Percentiles rank a stretch among this genome's conserved stretches.
Conservation (phyloP, 2,113 vertebrate species). For the Numenius arquata region DNA sequence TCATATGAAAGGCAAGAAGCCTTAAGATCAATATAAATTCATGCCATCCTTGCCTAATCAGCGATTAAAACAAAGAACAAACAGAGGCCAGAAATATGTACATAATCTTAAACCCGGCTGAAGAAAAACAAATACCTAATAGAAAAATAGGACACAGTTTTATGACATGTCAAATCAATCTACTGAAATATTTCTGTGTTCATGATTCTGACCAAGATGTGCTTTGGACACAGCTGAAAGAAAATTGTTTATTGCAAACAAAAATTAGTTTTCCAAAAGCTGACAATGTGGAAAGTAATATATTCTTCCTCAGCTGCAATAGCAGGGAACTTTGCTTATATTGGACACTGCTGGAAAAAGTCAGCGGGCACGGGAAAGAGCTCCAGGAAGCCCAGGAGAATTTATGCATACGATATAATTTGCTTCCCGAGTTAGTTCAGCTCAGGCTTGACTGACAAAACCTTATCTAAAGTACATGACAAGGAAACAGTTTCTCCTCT, state of each 20-base stretch:
- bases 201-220: slow-evolving; percentile 11
- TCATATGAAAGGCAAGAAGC: background rate
- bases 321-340: slow-evolving; percentile 16
- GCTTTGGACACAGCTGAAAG: slow-evolving; percentile 23
- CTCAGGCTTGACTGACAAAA: slow-evolving; percentile 21
- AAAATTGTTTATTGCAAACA: slow-evolving; percentile 40
- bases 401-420: background rate
- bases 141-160: background rate
- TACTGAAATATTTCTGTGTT: slow-evolving; percentile 27
- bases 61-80: background rate
- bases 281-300: slow-evolving; percentile 9
- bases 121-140: background rate
- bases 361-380: background rate
- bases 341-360: background rate
- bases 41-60: background rate
- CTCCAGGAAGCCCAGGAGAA: background rate
- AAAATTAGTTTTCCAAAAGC: slow-evolving; percentile 25
- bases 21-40: background rate
- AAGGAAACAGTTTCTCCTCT: background rate
- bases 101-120: background rate
- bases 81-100: background rate
- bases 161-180: background rate
- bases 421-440: slow-evolving; percentile 4
- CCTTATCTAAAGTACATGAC: background rate
- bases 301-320: slow-evolving; percentile 38